phyloP scores from a whole-genome alignment of 2,113 vertebrate genomes.

The Charina bottae region DNA sequence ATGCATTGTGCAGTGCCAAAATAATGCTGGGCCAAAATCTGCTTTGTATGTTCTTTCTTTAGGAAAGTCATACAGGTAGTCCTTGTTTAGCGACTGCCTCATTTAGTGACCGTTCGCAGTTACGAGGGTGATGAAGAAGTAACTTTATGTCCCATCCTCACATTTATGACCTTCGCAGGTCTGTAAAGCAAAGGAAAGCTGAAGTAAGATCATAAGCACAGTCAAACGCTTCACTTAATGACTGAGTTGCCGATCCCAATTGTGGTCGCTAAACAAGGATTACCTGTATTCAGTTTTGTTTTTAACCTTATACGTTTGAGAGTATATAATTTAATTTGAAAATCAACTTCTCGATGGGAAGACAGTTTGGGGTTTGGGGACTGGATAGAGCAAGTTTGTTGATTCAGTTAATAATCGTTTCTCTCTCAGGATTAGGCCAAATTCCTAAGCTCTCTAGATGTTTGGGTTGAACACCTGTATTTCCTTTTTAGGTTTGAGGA shows the following conservation, averaged over 20 bases:
- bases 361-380: background rate
- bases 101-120: background rate
- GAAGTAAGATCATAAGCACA: background rate
- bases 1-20: background rate
- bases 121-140: background rate
- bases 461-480: background rate
- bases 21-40: background rate
- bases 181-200: background rate
- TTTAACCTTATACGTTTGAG: background rate
- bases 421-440: background rate
- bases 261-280: background rate
- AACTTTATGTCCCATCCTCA: background rate
- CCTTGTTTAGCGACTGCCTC: background rate
- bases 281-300: background rate
- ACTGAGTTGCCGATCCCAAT: background rate
- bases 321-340: background rate
- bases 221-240: background rate
- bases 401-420: background rate
- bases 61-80: background rate
- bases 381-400: background rate
- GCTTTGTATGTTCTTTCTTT: background rate
- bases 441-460: background rate
- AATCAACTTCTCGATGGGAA: background rate
- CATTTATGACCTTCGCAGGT: background rate
- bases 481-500: slow-evolving; percentile 84